These are phyloP conservation scores for Drosophila truncata DNA, from an alignment of 1,140 invertebrate species.

Conservation along the genomic window DNA sequence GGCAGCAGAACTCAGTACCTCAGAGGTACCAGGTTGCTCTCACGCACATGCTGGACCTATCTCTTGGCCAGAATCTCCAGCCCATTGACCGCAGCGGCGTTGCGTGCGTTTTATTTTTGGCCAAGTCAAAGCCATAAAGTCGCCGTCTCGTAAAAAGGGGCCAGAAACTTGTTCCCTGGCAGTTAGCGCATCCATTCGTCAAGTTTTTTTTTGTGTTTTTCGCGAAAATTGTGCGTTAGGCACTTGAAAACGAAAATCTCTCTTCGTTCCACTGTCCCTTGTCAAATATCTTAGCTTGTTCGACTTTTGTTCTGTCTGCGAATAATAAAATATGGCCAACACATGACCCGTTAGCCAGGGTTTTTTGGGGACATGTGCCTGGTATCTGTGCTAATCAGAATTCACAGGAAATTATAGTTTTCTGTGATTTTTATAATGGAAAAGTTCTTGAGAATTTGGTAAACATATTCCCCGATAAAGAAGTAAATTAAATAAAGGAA, in stretches of 20 bases:
- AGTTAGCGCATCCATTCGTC: slow-evolving; percentile 79
- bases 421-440: slow-evolving; percentile 33
- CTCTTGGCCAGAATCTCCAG: slow-evolving; percentile 62
- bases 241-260: slow-evolving; percentile 72
- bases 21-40: slow-evolving; percentile 29
- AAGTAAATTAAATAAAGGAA: not conserved
- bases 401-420: slow-evolving; percentile 50
- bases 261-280: slow-evolving; percentile 23
- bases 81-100: slow-evolving; percentile 67
- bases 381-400: slow-evolving; percentile 45
- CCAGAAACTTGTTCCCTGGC: slow-evolving; percentile 72
- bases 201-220: slow-evolving; percentile 73
- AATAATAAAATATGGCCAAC: slow-evolving; percentile 73
- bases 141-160: slow-evolving; percentile 61
- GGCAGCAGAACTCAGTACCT: too few species aligned
- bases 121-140: slow-evolving; percentile 77
- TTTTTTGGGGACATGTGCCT: slow-evolving; percentile 63
- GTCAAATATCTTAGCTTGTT: slow-evolving; percentile 44
- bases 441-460: slow-evolving; percentile 37
- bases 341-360: slow-evolving; percentile 60
- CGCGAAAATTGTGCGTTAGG: slow-evolving; percentile 60
- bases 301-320: slow-evolving; percentile 34
- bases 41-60: slow-evolving; percentile 67
- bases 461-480: slow-evolving; percentile 18
- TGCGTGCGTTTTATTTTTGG: slow-evolving; percentile 81